Evolutionary conservation across 2,113 vertebrate species (phyloP), one percentile per base, ranked within the genome.

Genomic region (Blennius ocellaris): DNA sequence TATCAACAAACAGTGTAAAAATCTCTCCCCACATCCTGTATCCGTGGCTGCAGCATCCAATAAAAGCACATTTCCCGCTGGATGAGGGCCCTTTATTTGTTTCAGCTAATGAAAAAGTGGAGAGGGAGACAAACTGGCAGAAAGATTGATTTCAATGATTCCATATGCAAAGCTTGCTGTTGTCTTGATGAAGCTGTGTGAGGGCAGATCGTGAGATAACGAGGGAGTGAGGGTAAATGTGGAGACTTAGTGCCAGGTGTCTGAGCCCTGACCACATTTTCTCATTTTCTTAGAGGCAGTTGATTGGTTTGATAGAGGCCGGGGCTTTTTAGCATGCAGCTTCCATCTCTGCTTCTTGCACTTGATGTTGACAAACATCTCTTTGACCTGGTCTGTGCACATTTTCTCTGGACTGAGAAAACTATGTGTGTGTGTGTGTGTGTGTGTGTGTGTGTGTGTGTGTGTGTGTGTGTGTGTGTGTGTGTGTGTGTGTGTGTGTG

Each of bases 331-430:
- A 92, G 84, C 89, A 92, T 93, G 90, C 92, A 91, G 85, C 84
- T 15, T 77, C 75, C 81, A 63, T 84, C 71, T 68, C 76, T 39
- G 67, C 60, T 73, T 79, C 75, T 89, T 87, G 85, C 90, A 84
- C 89, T 87, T 88, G 85, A 91, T 92, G 85, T 90, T 87, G 90
- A 93, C 92, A 92, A 93, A 90, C 92, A 90, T 92, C 90, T 78
- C 90, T 92, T 93, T 93, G 90, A 92, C 91, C 87, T 64, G 48
- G 70, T 73, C 82, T 82, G 73, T 81, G 89, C 83, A 80, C 69
- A 83, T 87, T 81, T 86, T 70, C 76, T 73, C 78, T 72, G 69
- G 80, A 76, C 76, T 49, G 50, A 67, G 66, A 84, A 72, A 78
- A 76, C 47, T 47, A 81, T 12, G 17, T 8, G 17, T 59, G 63